Base-by-base conservation (phyloP, 2,888 invertebrate species). In the Acrobasis suavella region DNA sequence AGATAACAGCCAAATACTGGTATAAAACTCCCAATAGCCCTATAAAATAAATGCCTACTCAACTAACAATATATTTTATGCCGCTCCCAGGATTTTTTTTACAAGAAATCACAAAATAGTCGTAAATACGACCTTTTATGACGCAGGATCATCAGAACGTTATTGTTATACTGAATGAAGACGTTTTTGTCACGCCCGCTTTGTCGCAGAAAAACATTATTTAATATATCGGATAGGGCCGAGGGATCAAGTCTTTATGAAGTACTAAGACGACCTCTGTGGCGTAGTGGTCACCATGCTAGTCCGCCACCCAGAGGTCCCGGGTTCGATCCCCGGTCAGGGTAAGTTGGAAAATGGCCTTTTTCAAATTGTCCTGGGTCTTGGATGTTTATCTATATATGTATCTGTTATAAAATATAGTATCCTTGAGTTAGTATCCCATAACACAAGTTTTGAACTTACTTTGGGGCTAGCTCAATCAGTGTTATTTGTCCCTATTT, bases 21-120 rank as follows among this genome's bases (percentile, higher is more conserved):
- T 72, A 80, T 81, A 80, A 80, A 56, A 80, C 72, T 74, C 68
- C 69, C 77, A 75, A 81, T 77, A 68, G 78, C 65, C 69, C 75
- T 72, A 82, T 83, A 83, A 84, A 83, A 82, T 78, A 82, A 83
- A 82, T 79, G 85, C 78, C 76, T 78, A 70, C 75, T 79, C 78
- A 73, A 78, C 76, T 77, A 77, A 74, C 77, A 74, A 79, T 80
- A 79, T 75, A 74, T 78, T 81, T 81, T 83, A 80, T 78, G 77
- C 74, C 72, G 64, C 52, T 62, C 63, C 61, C 64, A 64, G 68
- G 72, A 70, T 70, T 69, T 69, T 74, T n/a, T 78, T 72, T 70
- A 68, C 74, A 73, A 69, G 72, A 76, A 77, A 77, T 76, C 72
- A 76, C 73, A 70, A 71, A 68, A 58, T 72, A 66, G 65, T 74